Evolutionary conservation across 2,888 invertebrate species (phyloP), one percentile per base, ranked within the genome.

Genomic region (Argynnis bischoffii): DNA sequence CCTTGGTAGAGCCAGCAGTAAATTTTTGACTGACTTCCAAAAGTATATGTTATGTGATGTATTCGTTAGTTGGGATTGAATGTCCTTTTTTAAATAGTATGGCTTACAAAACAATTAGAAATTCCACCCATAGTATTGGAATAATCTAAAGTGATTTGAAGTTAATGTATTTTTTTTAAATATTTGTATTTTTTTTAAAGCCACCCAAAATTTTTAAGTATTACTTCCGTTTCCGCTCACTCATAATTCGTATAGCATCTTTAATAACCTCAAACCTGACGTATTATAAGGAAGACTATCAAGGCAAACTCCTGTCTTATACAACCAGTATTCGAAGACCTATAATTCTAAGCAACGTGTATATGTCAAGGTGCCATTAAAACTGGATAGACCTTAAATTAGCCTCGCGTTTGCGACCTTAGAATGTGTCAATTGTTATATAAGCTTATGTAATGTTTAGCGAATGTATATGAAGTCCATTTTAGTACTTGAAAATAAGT

Each of bases 361-460:
- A 63, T 15, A 18, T 26, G 14, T 54, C 11, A 15, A 57, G 8
- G 64, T 60, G 54, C 61, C 66, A 47, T 54, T 59, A 18, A 21
- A 69, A 61, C 50, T 70, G 70, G 69, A 46, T 18, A 51, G 21
- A 61, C 63, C 63, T 69, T 63, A 65, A 60, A 53, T 31, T 56
- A 63, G 64, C 69, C 69, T 73, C 55, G 69, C 35, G 64, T 14
- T 41, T 41, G 16, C 65, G 72, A 69, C 73, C 73, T 74, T 69
- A 64, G 16, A 4, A 55, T 74, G 71, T 75, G 79, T 75, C 78
- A 78, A 78, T 79, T 78, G 78, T 76, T 76, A 71, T 75, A 64
- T 60, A 75, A 67, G 48, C 26, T 78, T 85, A 85, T 83, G 80
- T 85, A 85, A 85, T 73, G 70, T 78, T 85, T 83, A 81, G 73